Percentiles rank a stretch among this genome's conserved stretches.
These are phyloP conservation scores for Naja naja DNA, from an alignment of 2,113 vertebrate species.

Conservation along the genomic window DNA sequence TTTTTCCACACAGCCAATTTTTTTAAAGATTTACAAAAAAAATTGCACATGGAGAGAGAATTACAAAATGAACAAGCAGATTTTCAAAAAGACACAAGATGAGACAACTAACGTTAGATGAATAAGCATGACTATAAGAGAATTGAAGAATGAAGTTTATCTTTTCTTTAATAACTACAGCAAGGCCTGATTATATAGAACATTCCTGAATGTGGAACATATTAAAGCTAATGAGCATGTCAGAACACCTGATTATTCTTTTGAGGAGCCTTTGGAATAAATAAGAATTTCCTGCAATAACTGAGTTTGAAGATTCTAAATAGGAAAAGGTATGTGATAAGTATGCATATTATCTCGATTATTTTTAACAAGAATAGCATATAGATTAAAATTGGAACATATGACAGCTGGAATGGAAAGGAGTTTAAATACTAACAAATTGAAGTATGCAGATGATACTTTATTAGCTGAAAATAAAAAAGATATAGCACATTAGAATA, in stretches of 20 bases:
- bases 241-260: neutral
- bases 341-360: neutral
- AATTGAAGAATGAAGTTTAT: neutral
- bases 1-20: neutral
- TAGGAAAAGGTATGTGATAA: neutral
- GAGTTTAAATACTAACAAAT: neutral
- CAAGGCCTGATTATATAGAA: neutral
- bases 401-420: neutral
- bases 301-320: neutral
- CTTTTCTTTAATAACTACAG: neutral
- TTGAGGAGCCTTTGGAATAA: neutral
- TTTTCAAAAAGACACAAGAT: neutral
- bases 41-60: neutral
- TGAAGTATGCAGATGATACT: neutral
- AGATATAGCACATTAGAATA: neutral
- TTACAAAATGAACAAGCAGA: neutral
- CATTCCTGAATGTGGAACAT: neutral
- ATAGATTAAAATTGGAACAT: neutral
- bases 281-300: neutral
- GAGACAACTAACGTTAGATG: neutral
- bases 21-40: neutral
- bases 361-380: neutral
- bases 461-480: neutral
- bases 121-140: neutral
- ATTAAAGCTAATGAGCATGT: neutral